Percentiles rank a stretch among this genome's conserved stretches.
Conservation (phyloP, 53 echinoderm and acorn worm species). For the Hippasteria phrygiana region DNA sequence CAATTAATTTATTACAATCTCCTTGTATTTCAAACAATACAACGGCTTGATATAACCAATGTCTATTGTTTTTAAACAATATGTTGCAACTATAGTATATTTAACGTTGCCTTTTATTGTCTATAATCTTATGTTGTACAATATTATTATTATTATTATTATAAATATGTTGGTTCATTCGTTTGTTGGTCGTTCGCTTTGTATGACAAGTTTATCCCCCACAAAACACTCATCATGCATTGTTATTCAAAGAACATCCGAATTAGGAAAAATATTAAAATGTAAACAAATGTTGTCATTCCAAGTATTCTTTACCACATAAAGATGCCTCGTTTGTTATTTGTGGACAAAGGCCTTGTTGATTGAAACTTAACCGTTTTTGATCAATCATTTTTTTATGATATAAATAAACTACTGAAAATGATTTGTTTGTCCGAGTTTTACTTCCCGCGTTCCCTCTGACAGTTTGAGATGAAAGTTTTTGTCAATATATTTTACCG, state of each 20-base stretch:
- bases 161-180: no score
- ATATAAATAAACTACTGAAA: slow-evolving; percentile 53
- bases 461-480: no score
- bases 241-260: background rate
- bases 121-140: background rate
- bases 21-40: no score
- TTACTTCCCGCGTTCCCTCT: background rate
- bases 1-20: no score
- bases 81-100: background rate
- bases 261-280: background rate
- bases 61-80: background rate
- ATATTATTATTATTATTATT: background rate
- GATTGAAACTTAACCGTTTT: background rate
- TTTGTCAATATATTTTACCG: no score
- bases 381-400: slow-evolving; percentile 39
- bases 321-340: slow-evolving; percentile 3
- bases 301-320: background rate
- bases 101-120: background rate
- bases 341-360: slow-evolving; percentile 25
- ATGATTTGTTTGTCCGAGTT: background rate
- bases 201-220: background rate
- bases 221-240: background rate
- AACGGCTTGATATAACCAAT: no score
- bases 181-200: background rate
- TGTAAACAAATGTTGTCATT: background rate